These are phyloP conservation scores for Poeciliopsis retropinna DNA, from an alignment of 2,113 vertebrate genomes.

Conservation along the genomic window DNA sequence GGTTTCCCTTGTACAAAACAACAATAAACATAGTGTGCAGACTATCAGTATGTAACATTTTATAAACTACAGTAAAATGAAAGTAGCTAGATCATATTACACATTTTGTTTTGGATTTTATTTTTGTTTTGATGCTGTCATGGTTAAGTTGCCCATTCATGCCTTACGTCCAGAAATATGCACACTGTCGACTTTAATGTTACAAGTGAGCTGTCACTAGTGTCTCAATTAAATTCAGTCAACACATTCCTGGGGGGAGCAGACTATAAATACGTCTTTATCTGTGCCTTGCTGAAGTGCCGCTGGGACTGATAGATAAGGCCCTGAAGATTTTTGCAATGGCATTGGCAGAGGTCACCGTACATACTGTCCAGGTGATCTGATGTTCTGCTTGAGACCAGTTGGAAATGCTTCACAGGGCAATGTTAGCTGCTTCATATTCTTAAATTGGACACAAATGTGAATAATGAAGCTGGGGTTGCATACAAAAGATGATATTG, in stretches of 20 bases:
- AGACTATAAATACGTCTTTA: slow-evolving; percentile 24
- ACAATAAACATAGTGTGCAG: not conserved
- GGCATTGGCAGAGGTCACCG: not conserved
- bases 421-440: not conserved
- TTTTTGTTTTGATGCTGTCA: too few relatives aligned
- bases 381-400: not conserved
- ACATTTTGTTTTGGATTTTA: too few relatives aligned
- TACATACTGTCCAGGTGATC: not conserved
- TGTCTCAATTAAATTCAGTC: not conserved
- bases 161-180: too few relatives aligned
- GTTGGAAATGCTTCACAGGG: not conserved
- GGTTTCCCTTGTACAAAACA: not conserved
- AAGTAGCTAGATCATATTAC: too few relatives aligned
- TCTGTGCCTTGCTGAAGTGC: not conserved
- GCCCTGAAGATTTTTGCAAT: not conserved
- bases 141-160: too few relatives aligned
- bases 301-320: slow-evolving; percentile 17
- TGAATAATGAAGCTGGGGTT: slow-evolving; percentile 8
- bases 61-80: not conserved
- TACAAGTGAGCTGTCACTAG: not conserved
- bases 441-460: not conserved
- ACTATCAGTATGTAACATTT: not conserved
- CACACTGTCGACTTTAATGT: not conserved
- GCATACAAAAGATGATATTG: not conserved
- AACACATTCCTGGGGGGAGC: not conserved